A percentile compares a stretch with the other conserved stretches of the same genome.
phyloP scores from a whole-genome alignment of 2,113 vertebrate species.

The Steatornis caripensis region DNA sequence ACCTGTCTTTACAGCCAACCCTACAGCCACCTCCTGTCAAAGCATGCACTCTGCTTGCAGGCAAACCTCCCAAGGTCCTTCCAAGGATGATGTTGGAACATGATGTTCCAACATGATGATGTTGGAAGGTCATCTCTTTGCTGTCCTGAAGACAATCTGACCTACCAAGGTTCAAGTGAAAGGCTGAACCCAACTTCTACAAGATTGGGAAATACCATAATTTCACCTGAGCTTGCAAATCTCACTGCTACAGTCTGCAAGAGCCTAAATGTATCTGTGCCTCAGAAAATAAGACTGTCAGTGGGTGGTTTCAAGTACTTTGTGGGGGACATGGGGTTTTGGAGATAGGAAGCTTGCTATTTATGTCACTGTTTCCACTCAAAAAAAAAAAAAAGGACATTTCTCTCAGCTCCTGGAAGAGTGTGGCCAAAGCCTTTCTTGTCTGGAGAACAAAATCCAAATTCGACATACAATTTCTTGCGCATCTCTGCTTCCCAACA shows the following conservation, averaged over 20 bases:
- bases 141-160: not conserved
- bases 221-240: not conserved
- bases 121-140: rapidly evolving
- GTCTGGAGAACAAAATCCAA: not conserved
- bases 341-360: not conserved
- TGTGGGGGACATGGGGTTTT: not conserved
- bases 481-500: not conserved
- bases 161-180: not conserved
- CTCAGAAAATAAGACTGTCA: not conserved
- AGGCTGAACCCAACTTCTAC: not conserved
- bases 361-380: not conserved
- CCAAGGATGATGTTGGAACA: no score
- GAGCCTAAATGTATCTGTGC: not conserved
- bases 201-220: rapidly evolving
- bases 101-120: no score
- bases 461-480: not conserved
- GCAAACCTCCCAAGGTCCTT: not conserved
- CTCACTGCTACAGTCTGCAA: rapidly evolving
- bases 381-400: rapidly evolving
- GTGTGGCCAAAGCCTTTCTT: not conserved
- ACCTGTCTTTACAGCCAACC: not conserved
- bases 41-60: not conserved
- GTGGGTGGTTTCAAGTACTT: not conserved
- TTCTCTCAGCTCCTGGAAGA: not conserved
- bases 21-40: not conserved